Percentiles rank a stretch among this genome's conserved stretches.
Conservation (phyloP, 1,140 invertebrate genomes). For the Zaprionus ornatus region DNA sequence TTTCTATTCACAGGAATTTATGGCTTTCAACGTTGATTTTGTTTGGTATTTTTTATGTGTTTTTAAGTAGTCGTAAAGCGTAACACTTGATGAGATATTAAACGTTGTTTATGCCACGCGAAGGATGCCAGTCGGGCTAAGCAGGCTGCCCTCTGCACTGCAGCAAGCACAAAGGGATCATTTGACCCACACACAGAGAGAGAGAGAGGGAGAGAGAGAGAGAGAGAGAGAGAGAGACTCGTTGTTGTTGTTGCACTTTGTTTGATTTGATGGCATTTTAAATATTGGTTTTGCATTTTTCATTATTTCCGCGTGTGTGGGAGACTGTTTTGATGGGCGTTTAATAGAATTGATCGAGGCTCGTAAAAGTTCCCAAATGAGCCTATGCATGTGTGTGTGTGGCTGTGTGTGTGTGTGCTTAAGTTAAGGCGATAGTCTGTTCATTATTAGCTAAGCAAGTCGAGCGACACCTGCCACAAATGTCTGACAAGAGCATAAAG, state of each 20-base stretch:
- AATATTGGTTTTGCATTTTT: conserved; percentile 80
- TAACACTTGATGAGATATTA: conserved; percentile 82
- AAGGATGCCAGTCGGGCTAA: not conserved
- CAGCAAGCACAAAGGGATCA: conserved; percentile 1
- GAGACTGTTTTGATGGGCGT: conserved; percentile 44
- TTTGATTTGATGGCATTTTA: conserved; percentile 78
- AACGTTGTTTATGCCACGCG: conserved; percentile 59
- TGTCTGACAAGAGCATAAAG: conserved; percentile 59
- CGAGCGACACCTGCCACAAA: conserved; percentile 53
- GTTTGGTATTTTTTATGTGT: conserved; percentile 71
- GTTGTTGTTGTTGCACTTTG: conserved; percentile 59
- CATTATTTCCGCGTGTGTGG: conserved; percentile 56
- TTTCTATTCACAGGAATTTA: conserved; percentile 77
- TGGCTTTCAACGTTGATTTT: conserved; percentile 79
- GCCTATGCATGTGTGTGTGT: not conserved
- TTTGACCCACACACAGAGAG: conserved; percentile 44
- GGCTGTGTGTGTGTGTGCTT: not conserved
- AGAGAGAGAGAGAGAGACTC: conserved; percentile 25
- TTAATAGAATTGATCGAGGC: conserved; percentile 70
- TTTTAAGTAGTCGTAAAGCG: conserved; percentile 82
- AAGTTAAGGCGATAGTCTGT: not conserved
- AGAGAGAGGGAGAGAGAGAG: conserved; percentile 18
- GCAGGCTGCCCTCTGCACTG: not conserved
- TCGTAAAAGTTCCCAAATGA: conserved; percentile 35
- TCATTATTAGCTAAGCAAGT: conserved; percentile 50